A percentile compares a stretch with the other conserved stretches of the same genome.
phyloP scores from a whole-genome alignment of 2,797 vertebrate genomes.

The Manis javanica region DNA sequence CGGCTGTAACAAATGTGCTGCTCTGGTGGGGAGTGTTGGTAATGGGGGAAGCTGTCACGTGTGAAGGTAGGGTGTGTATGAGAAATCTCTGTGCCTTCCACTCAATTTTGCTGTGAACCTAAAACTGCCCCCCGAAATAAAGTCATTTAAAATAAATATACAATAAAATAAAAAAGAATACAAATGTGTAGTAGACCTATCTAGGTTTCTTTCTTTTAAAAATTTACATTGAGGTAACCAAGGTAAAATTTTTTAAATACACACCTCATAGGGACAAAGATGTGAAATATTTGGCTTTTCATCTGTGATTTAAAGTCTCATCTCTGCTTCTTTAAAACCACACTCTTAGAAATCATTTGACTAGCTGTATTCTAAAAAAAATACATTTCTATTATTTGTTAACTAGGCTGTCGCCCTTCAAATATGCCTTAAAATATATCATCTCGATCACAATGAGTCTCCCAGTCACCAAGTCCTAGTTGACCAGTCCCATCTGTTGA shows the following conservation, averaged over 20 bases:
- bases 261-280: not conserved
- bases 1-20: not conserved
- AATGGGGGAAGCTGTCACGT: accelerated
- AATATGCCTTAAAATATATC: not conserved
- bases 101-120: not conserved
- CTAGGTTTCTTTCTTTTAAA: not conserved
- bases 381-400: not conserved
- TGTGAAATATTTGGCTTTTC: not conserved
- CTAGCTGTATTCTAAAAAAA: not conserved
- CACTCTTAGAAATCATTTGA: not conserved
- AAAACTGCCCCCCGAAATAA: not conserved
- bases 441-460: not conserved
- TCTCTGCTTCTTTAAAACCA: not conserved
- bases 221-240: not conserved
- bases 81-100: not conserved
- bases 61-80: accelerated
- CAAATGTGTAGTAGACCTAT: not conserved
- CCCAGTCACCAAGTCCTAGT: not conserved
- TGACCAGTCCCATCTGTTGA: not conserved
- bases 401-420: not conserved
- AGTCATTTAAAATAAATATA: not conserved
- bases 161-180: not conserved
- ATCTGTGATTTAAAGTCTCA: not conserved
- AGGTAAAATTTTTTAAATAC: not conserved
- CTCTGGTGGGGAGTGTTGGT: not conserved